Base-by-base conservation (phyloP, 2,888 invertebrate species). In the Digitonthophagus gazella region DNA sequence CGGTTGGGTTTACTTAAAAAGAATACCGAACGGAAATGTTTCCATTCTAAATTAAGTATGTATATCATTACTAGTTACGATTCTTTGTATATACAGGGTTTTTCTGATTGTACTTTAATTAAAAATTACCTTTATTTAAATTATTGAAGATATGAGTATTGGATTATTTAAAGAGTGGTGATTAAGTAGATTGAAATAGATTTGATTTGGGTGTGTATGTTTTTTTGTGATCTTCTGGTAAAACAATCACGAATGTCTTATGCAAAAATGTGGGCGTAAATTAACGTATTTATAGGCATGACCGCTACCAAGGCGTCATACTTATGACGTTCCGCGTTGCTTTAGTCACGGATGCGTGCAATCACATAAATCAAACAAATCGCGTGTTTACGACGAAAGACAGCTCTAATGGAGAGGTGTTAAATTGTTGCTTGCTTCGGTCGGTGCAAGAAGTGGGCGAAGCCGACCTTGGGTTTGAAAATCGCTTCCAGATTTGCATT, bases 271-370 rank as follows among this genome's bases (percentile, higher is more conserved):
- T 61, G 61, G 61, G 61, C 16, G 61, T 61, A 16, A 19, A 61
- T 61, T 61, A 61, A 16, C 16, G 61, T 61, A 61, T 61, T 61
- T 61, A 61, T 61, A 61, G 61, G 61, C 11, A 61, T 61, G 61
- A 61, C 61, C 5, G 16, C 2, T 57, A n/a, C n/a, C 15, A 61
- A 3, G 4, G 15, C 61, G 61, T 61, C 61, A 61, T 61, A 61
- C 15, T 61, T 61, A 18, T 61, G 61, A 61, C 61, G 61, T 18
- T 61, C 15, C n/a, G 61, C 16, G n/a, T 61, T 16, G 57, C 16
- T 61, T 18, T 20, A 61, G 16, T 61, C 19, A 20, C 61, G 19
- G 16, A 61, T 18, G n/a, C 61, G 61, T 18, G n/a, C 11, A 16
- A 61, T 19, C 2, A 61, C 16, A 61, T n/a, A 15, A 19, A 61